Evolutionary conservation across 2,113 vertebrate species (phyloP), one percentile per base, ranked within the genome.

Genomic region (Nyctereutes procyonoides): DNA sequence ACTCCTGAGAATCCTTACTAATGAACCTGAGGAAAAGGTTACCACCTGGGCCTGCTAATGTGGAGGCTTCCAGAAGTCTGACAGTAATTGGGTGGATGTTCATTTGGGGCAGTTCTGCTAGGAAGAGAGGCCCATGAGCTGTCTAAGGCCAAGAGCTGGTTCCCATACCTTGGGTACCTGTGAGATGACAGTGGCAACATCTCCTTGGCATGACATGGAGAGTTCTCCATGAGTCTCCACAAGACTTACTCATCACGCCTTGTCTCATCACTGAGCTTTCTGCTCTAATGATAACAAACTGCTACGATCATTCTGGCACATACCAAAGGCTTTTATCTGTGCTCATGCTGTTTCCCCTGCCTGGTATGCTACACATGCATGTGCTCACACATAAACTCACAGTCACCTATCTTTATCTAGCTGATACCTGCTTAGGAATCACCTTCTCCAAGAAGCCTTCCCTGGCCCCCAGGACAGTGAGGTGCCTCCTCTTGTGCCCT

Each of bases 1-100:
- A 82, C 38, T 90, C 35, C 87, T 94, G 30, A 92, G 71, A 95
- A 35, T 88, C 80, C 88, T 88, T 76, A 87, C 67, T 98, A 97
- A 96, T 95, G 81, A 96, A 96, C 80, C 87, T 53, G 62, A 96
- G 90, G 76, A 81, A 98, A 98, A 98, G 94, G 97, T 97, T 97
- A 96, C 71, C 48, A 43, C 73, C 74, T 93, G 55, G 92, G n/a
- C 83, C 43, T 92, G 24, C 92, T 92, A 96, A 95, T 95, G 80
- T 93, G 90, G 67, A 88, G 30, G 63, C n/a, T 95, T 97, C 53
- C 53, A 94, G 76, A 48, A 93, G 16, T 60, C 80, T 93, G 94
- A 87, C 95, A 96, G 84, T 96, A 95, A 92, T 95, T 95, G 77
- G 74, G 12, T 71, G 67, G 62, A 53, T 55, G 55, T 91, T 22